These are phyloP conservation scores for Drymonia ruficornis DNA, from an alignment of 2,888 invertebrate genomes.

Conservation along the genomic window DNA sequence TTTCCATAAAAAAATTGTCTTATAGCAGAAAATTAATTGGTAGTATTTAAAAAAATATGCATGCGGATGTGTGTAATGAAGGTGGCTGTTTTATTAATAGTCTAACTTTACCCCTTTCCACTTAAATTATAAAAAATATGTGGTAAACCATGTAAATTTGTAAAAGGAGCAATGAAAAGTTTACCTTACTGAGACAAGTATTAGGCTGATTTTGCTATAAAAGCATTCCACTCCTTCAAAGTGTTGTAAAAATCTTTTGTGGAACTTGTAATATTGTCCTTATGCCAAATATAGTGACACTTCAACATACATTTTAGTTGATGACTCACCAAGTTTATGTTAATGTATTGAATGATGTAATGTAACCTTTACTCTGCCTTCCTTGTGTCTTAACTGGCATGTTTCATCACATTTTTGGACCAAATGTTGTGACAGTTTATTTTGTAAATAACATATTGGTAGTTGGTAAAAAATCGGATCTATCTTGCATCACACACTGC, in stretches of 20 bases:
- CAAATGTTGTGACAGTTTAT: slow-evolving; percentile 18
- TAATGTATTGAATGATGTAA: slow-evolving; percentile 37
- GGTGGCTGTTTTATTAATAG: too few relatives aligned
- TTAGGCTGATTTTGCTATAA: neutral
- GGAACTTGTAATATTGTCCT: neutral
- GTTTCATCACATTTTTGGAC: slow-evolving; percentile 22
- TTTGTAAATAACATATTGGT: slow-evolving; percentile 5
- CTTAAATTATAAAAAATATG: neutral
- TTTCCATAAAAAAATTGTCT: too few relatives aligned
- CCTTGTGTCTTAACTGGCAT: slow-evolving; percentile 20
- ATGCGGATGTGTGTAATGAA: too few relatives aligned
- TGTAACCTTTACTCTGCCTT: slow-evolving; percentile 30
- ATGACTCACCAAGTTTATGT: slow-evolving; percentile 33
- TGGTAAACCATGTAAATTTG: neutral
- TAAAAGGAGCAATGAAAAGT: neutral
- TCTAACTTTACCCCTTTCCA: neutral
- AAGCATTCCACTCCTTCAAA: neutral
- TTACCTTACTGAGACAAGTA: neutral
- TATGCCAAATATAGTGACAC: slow-evolving; percentile 19
- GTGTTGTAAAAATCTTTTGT: neutral
- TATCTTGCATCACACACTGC: neutral
- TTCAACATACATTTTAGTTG: slow-evolving; percentile 17
- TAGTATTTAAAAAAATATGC: too few relatives aligned
- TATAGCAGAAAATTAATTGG: too few relatives aligned
- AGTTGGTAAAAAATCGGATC: neutral